Conservation (phyloP, 2,797 vertebrate species). For the Ctenochaetus hawaiiensis region DNA sequence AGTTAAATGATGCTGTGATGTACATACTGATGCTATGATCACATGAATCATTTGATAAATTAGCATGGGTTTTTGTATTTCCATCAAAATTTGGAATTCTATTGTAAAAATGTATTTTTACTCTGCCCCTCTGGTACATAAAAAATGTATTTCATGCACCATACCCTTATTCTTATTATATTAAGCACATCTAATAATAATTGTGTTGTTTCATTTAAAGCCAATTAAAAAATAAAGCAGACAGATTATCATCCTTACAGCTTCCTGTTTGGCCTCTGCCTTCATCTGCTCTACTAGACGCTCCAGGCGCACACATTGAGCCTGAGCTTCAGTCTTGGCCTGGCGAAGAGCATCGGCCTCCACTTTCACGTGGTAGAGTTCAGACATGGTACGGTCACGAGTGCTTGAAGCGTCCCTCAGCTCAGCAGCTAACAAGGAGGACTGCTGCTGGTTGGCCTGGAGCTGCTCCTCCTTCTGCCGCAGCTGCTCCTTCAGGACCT, state of each 20-base stretch:
- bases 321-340: conserved; percentile 88
- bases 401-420: conserved; percentile 93
- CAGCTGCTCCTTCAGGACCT: conserved; percentile 91
- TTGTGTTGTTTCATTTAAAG: not conserved
- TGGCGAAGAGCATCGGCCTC: conserved; percentile 91
- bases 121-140: not conserved
- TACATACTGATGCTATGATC: not conserved
- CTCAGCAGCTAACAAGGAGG: conserved; percentile 91
- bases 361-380: conserved; percentile 92
- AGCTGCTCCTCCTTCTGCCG: conserved; percentile 96
- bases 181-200: not conserved
- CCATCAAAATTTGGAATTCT: not conserved
- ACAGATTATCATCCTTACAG: conserved; percentile 66
- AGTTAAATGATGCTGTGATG: not conserved
- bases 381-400: conserved; percentile 94
- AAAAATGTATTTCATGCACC: not conserved
- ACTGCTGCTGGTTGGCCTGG: conserved; percentile 94
- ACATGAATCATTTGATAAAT: not conserved
- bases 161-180: not conserved
- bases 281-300: conserved; percentile 83
- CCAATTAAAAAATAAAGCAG: not conserved
- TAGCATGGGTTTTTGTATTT: too few species aligned
- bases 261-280: conserved; percentile 77
- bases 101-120: not conserved
- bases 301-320: conserved; percentile 84